Base-by-base conservation (phyloP, 2,797 vertebrate genomes). In the Eulemur coronatus region DNA sequence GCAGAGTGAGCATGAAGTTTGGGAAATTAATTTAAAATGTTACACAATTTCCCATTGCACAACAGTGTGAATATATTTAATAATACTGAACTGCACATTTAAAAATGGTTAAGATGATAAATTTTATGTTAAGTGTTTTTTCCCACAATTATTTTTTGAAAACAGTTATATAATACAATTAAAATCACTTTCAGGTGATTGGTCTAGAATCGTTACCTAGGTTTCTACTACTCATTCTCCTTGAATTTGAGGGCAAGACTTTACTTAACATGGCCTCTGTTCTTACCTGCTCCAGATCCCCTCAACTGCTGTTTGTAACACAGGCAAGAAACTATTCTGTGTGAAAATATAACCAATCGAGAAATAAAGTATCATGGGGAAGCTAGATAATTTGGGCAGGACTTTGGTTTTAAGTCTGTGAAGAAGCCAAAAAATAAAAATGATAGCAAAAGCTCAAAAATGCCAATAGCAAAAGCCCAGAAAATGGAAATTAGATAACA, bases 381-480 rank as follows among this genome's bases (percentile, higher is more conserved):
- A 61, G 5, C 12, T 18, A 59, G 63, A 70, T 20, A 86, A 84
- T 59, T 46, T 84, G 50, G 35, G 50, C 24, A 88, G 67, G 38
- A 33, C 57, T 90, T 91, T 57, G 86, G 24, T 81, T 94, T 89
- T 72, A 86, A 76, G 55, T 78, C 80, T 89, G 22, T 50, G 24
- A 52, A 92, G 94, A 91, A 79, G 79, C 22, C 18, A 52, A 93
- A 96, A 96, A 72, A 48, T 20, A 91, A 87, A 76, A 89, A 85
- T 33, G 65, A 73, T n/a, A n/a, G 17, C n/a, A 65, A 65, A 65
- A 65, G 15, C 63, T 65, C 63, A 65, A 65, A n/a, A 65, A 65
- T 18, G 63, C 7, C 41, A 61, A 82, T 22, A 88, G 33, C 63
- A 26, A 90, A 87, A 75, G 33, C 46, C 91, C 38, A 94, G 52